phyloP scores from a whole-genome alignment of 2,797 vertebrate species.

The Halcyon leucocephala region DNA sequence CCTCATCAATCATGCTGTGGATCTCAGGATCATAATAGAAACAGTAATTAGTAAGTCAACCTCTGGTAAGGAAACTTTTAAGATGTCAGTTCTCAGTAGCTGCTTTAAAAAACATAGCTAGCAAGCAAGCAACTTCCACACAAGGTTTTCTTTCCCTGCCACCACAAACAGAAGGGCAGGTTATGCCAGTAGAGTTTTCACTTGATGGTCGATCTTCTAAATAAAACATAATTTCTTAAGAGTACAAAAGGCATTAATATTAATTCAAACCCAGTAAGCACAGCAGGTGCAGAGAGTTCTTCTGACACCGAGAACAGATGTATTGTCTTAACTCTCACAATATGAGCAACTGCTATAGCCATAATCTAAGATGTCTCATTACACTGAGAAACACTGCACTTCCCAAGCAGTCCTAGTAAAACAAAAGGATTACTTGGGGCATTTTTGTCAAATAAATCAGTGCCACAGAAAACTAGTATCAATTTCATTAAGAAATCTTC shows the following conservation, averaged over 20 bases:
- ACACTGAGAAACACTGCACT: not conserved
- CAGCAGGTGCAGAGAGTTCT: fast-evolving
- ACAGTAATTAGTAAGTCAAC: slow-evolving; percentile 1
- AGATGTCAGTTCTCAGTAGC: not conserved
- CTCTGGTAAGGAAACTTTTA: not conserved
- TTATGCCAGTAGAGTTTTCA: not conserved
- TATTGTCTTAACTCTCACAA: fast-evolving
- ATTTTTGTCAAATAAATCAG: not conserved
- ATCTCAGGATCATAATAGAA: not conserved
- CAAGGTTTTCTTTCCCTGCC: not conserved
- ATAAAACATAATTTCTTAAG: not conserved
- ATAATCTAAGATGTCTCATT: not conserved
- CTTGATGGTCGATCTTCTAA: not conserved
- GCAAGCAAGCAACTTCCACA: not conserved
- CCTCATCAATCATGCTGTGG: not conserved
- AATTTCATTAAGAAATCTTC: not conserved
- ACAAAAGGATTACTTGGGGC: not conserved
- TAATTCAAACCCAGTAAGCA: not conserved
- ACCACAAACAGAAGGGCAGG: not conserved
- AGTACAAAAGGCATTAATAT: not conserved
- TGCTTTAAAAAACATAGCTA: not conserved
- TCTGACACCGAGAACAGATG: fast-evolving
- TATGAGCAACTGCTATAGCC: not conserved
- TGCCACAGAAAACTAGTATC: not conserved
- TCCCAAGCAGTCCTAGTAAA: not conserved